Evolutionary conservation across 2,113 vertebrate species (phyloP).

Genomic region (Sapajus apella): DNA sequence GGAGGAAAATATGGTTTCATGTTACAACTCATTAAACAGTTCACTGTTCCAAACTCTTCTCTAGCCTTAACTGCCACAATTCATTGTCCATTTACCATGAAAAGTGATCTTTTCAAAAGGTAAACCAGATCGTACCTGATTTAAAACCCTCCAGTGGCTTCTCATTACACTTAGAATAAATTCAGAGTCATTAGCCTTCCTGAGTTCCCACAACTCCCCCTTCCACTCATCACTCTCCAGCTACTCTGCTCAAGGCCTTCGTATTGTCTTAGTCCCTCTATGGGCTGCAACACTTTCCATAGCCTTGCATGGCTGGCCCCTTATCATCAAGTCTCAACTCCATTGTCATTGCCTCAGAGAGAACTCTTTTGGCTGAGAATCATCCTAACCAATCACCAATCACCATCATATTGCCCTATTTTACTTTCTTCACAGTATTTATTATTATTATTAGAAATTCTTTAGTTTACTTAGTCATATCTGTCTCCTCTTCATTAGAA

Average conservation of each 20-base stretch:
- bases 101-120: background rate
- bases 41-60: background rate
- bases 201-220: background rate
- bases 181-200: background rate
- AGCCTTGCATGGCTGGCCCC: background rate
- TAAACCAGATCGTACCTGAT: background rate
- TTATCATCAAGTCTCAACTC: background rate
- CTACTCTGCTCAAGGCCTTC: background rate
- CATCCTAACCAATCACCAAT: background rate
- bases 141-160: background rate
- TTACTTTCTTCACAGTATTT: conserved; percentile 1
- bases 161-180: background rate
- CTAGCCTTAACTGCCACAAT: background rate
- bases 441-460: background rate
- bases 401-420: background rate
- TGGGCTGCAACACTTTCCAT: background rate
- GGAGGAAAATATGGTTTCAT: background rate
- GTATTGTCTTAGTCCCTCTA: background rate
- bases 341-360: background rate
- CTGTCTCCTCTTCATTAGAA: background rate
- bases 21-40: background rate
- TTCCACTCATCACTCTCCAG: background rate
- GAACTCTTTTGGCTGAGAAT: background rate
- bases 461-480: background rate
- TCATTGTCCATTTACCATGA: background rate